phyloP scores from a whole-genome alignment of 2,797 vertebrate species.

The Etheostoma perlongum region DNA sequence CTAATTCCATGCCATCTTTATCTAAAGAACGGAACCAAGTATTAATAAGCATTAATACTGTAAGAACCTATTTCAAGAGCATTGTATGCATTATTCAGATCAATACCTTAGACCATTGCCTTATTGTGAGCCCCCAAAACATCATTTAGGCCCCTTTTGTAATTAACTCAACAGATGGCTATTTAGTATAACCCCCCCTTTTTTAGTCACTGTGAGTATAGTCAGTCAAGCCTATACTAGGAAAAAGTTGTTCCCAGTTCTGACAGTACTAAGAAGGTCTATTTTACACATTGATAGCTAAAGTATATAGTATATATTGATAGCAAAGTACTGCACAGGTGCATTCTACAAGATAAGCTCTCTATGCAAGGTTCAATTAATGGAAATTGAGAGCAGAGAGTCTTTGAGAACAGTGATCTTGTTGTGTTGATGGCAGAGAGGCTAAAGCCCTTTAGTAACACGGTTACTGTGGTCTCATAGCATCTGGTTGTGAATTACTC shows the following conservation, averaged over 20 bases:
- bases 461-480: conserved; percentile 33
- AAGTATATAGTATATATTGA: not conserved
- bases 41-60: no score
- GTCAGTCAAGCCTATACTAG: not conserved
- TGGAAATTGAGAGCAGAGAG: not conserved
- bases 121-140: not conserved
- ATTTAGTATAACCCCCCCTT: not conserved
- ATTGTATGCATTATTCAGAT: no score
- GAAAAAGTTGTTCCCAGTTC: not conserved
- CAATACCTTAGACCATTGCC: not conserved
- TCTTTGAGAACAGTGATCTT: conserved; percentile 63
- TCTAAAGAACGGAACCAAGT: no score
- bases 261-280: not conserved
- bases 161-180: not conserved
- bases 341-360: not conserved
- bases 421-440: conserved; percentile 63
- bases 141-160: no score
- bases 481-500: conserved; percentile 58
- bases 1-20: not conserved
- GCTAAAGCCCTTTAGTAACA: conserved; percentile 27
- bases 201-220: not conserved
- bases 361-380: no score
- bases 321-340: conserved; percentile 16
- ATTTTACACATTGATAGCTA: conserved; percentile 12
- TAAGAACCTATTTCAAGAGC: no score